phyloP scores from a whole-genome alignment of 2,113 vertebrate genomes.

The Catharus fuscescens region DNA sequence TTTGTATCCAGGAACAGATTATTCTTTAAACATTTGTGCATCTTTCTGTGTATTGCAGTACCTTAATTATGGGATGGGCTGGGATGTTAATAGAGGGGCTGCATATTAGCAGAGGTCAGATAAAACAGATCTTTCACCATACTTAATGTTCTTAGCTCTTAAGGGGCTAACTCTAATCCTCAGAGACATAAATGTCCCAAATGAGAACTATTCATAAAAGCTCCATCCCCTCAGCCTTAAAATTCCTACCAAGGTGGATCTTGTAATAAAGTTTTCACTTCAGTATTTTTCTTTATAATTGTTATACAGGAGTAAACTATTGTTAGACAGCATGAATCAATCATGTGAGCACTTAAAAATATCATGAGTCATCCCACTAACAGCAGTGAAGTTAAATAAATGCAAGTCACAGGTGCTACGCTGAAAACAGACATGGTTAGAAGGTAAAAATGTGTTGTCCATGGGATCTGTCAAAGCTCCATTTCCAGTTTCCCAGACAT shows the following conservation, averaged over 20 bases:
- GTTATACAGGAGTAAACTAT: neutral
- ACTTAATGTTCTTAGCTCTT: neutral
- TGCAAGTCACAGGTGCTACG: neutral
- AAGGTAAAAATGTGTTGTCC: neutral
- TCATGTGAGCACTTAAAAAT: constrained; percentile 32
- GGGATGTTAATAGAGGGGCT: neutral
- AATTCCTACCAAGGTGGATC: neutral
- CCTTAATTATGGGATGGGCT: neutral
- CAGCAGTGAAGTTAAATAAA: neutral
- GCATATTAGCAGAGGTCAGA: neutral
- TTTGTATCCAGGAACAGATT: neutral
- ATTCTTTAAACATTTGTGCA: neutral
- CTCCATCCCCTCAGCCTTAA: neutral
- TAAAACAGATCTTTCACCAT: neutral
- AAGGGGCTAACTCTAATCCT: neutral
- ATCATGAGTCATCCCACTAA: neutral
- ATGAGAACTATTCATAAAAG: neutral
- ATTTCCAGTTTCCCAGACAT: neutral
- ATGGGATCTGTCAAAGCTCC: neutral
- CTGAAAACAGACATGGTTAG: neutral
- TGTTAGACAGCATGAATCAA: neutral
- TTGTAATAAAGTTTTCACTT: neutral
- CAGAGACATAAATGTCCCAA: neutral
- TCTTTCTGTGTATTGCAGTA: neutral
- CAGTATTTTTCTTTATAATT: neutral